Percentiles rank a stretch among this genome's conserved stretches.
phyloP scores from a whole-genome alignment of 2,113 vertebrate species.

The Dissostichus mawsoni region DNA sequence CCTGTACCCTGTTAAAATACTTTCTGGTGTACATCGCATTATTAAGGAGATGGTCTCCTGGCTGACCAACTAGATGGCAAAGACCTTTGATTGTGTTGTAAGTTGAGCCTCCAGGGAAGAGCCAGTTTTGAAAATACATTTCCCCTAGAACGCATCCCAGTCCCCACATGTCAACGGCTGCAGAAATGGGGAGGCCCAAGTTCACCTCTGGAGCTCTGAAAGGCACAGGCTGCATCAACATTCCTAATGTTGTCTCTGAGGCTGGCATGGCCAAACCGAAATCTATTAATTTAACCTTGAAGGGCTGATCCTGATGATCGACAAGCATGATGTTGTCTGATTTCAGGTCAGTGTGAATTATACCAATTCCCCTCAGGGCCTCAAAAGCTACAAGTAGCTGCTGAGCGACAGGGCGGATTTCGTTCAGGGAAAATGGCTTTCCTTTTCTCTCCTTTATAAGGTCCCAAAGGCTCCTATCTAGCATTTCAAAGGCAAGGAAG shows the following conservation, averaged over 20 bases:
- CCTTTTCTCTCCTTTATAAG: background rate
- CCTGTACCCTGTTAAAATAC: background rate
- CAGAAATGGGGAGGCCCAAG: background rate
- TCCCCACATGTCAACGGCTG: background rate
- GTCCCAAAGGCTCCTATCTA: background rate
- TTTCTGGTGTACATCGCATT: background rate
- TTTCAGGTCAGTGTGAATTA: constrained; percentile 6
- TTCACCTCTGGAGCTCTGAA: background rate
- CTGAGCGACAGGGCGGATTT: background rate
- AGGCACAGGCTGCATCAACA: background rate
- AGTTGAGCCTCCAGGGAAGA: background rate
- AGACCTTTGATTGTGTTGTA: background rate
- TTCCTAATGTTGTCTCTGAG: no score
- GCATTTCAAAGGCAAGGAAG: background rate
- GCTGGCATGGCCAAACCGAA: background rate
- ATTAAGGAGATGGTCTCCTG: background rate
- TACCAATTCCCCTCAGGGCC: background rate
- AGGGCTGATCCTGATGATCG: constrained; percentile 6
- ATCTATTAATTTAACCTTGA: constrained; percentile 11
- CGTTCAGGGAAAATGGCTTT: background rate
- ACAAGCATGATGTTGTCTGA: constrained; percentile 21
- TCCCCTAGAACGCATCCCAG: background rate
- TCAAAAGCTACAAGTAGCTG: background rate
- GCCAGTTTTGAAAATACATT: background rate
- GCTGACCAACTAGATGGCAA: background rate